phyloP scores from a whole-genome alignment of 2,113 vertebrate genomes.

The Zapornia atra region DNA sequence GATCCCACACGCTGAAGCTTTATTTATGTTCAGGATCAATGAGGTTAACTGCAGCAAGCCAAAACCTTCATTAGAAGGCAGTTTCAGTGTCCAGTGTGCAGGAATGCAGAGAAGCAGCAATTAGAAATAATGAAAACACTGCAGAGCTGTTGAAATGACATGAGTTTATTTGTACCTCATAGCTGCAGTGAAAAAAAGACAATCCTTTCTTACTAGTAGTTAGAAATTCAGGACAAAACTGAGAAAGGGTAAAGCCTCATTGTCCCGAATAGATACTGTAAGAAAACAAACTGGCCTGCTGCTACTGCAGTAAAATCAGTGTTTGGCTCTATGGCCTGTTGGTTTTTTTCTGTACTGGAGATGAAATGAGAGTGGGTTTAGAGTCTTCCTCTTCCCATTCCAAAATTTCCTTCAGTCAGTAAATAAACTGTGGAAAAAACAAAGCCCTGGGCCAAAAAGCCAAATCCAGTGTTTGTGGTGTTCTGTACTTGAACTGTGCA shows the following conservation, averaged over 20 bases:
- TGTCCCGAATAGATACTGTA: background rate
- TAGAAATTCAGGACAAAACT: background rate
- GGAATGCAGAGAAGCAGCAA: constrained; percentile 5
- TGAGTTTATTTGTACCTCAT: background rate
- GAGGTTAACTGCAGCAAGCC: background rate
- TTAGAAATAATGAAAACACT: background rate
- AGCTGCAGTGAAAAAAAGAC: background rate
- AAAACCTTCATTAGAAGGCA: constrained; percentile 18
- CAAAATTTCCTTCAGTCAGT: background rate
- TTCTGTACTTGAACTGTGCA: background rate
- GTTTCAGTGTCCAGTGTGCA: background rate
- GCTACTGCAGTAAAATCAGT: background rate
- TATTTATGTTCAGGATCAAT: constrained; percentile 41
- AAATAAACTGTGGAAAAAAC: background rate
- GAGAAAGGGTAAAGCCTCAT: background rate
- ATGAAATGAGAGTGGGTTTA: background rate
- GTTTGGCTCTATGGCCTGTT: background rate
- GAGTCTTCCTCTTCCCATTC: background rate
- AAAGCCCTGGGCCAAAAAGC: background rate
- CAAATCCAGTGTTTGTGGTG: background rate
- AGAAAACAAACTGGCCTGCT: background rate
- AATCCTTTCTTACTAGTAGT: background rate
- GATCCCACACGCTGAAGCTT: constrained; percentile 9
- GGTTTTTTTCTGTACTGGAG: background rate
- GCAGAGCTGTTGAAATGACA: background rate